phyloP scores from a whole-genome alignment of 1,140 invertebrate species.

The Oncopeltus fasciatus region DNA sequence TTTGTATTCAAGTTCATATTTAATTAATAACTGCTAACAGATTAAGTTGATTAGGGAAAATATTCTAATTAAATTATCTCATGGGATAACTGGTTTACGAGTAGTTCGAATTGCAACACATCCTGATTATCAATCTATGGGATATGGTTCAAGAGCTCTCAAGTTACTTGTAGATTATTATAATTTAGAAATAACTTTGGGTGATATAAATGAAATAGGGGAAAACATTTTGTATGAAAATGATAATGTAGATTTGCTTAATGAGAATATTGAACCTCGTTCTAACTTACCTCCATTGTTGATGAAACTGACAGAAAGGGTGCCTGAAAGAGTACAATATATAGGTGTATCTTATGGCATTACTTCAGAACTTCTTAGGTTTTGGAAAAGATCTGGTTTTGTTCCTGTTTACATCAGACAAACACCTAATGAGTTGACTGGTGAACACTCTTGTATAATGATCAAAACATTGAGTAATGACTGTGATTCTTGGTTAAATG shows the following conservation, averaged over 20 bases:
- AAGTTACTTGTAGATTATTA: conserved; percentile 79
- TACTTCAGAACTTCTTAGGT: conserved; percentile 70
- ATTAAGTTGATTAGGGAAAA: no score
- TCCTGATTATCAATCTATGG: conserved; percentile 96
- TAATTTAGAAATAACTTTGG: conserved; percentile 59
- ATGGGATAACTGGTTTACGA: conserved; percentile 79
- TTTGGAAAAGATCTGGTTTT: conserved; percentile 77
- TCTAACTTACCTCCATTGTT: conserved; percentile 54
- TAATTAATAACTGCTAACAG: no score
- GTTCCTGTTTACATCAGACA: conserved; percentile 85
- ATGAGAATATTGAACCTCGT: conserved; percentile 46
- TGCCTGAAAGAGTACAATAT: conserved; percentile 79
- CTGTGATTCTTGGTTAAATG: conserved; percentile 48
- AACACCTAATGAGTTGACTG: conserved; percentile 89
- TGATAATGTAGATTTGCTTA: conserved; percentile 38
- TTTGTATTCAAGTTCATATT: no score
- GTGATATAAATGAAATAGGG: conserved; percentile 33
- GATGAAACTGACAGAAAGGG: conserved; percentile 64
- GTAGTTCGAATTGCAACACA: conserved; percentile 95
- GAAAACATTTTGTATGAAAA: conserved; percentile 40
- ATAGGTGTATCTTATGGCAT: conserved; percentile 88
- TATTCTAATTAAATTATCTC: no score
- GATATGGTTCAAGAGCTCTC: conserved; percentile 80
- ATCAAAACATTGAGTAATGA: conserved; percentile 47
- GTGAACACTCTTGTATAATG: conserved; percentile 97